These are phyloP conservation scores for Misgurnus anguillicaudatus DNA, from an alignment of 2,113 vertebrate species.

Conservation along the genomic window DNA sequence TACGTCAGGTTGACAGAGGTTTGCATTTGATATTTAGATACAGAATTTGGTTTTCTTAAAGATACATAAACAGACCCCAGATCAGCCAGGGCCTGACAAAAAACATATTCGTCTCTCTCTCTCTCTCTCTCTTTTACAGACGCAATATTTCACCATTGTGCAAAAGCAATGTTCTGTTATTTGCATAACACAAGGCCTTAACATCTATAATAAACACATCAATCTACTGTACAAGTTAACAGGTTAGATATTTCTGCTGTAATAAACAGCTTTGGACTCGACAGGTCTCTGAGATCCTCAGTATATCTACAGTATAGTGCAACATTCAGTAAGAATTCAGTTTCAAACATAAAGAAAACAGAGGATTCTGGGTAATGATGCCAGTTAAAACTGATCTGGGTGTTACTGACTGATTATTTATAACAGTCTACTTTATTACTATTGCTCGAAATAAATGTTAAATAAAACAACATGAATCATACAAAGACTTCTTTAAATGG, in stretches of 20 bases:
- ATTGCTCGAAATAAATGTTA: no score
- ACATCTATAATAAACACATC: slow-evolving; percentile 22
- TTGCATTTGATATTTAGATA: neutral
- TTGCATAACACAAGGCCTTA: slow-evolving; percentile 42
- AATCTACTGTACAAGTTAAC: slow-evolving; percentile 38
- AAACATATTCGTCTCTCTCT: slow-evolving; percentile 11
- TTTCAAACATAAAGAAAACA: slow-evolving; percentile 35
- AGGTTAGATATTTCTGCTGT: slow-evolving; percentile 50
- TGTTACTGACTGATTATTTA: no score
- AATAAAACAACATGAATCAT: no score
- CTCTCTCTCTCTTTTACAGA: slow-evolving; percentile 5
- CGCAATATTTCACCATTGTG: slow-evolving; percentile 23
- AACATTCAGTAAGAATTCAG: slow-evolving; percentile 56
- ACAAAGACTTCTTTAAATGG: no score
- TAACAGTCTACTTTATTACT: no score
- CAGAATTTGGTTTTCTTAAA: neutral
- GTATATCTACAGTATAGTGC: slow-evolving; percentile 64
- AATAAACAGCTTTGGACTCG: slow-evolving; percentile 45
- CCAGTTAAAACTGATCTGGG: no score
- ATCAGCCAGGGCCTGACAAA: neutral
- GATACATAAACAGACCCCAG: neutral
- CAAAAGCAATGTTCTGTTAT: slow-evolving; percentile 50
- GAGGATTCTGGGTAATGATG: no score
- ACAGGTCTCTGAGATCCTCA: slow-evolving; percentile 62
- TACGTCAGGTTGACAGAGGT: neutral